Evolutionary conservation across 2,113 vertebrate genomes (phyloP), one percentile per base, ranked within the genome.

Genomic region (Entosphenus tridentatus): DNA sequence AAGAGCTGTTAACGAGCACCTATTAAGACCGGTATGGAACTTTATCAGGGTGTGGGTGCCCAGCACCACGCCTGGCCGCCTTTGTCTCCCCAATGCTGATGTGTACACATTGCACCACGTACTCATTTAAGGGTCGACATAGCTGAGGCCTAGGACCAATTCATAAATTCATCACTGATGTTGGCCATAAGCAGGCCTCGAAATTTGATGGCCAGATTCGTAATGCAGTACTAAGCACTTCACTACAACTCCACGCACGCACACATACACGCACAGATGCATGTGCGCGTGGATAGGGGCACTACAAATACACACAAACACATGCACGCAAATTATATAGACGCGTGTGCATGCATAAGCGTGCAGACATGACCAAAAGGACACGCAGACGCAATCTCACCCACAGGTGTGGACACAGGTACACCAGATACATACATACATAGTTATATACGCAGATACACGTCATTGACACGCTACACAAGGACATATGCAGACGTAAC

Each of bases 221-320:
- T 39, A 39, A 39, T 39, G 39, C 39, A 6, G 39, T 39, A 39
- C 39, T 39, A 39, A 39, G 39, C 39, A 39, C 39, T 6, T 39
- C 39, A 39, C 39, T 39, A 39, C 58, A 6, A 62, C 16, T 62
- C 16, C 16, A 14, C 58, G 16, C 58, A 62, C 58, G 16, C 58
- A 62, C 58, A 62, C 58, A 62, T 17, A 3, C 58, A 62, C 58
- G 16, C 58, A 3, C 58, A 62, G 12, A 62, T 16, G 4, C 58
- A 62, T 16, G 16, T 3, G 16, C 58, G 16, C 58, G 16, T 17
- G 16, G 13, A 62, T 17, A 62, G 13, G 16, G 13, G 16, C 58
- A 62, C 58, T 39, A 62, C 58, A 62, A 13, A 62, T 17, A 62
- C 58, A 62, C 58, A 62, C 58, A 62, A 13, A 62, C 58, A 62